Percentiles rank a stretch among this genome's conserved stretches.
phyloP scores from a whole-genome alignment of 2,113 vertebrate genomes.

The Dromaius novaehollandiae region DNA sequence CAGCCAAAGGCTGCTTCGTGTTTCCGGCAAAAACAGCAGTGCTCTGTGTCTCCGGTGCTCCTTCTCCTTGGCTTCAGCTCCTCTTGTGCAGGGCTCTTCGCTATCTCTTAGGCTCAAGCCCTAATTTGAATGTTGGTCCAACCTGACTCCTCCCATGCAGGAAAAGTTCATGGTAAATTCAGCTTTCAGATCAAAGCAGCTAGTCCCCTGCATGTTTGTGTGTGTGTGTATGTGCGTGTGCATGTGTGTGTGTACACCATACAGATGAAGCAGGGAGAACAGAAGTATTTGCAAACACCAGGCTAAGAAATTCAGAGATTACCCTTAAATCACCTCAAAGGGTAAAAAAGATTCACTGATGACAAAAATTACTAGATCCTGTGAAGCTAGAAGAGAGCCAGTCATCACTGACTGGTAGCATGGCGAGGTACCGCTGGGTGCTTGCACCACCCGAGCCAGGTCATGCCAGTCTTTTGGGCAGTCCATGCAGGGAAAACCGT shows the following conservation, averaged over 20 bases:
- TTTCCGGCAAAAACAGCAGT: neutral
- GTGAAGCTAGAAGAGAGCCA: no score
- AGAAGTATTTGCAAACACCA: no score
- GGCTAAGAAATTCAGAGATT: no score
- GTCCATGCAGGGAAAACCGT: neutral
- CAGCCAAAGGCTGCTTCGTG: neutral
- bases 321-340: no score
- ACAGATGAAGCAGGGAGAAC: no score
- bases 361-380: no score
- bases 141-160: neutral
- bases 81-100: neutral
- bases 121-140: neutral
- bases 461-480: neutral
- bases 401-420: no score
- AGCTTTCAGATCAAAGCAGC: neutral
- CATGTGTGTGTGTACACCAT: no score
- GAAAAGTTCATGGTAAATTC: no score
- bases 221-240: no score
- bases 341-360: no score
- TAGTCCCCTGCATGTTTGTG: no score
- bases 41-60: neutral
- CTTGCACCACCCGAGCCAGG: accelerated
- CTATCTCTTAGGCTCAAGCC: neutral
- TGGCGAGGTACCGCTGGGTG: neutral
- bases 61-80: neutral